These are phyloP conservation scores for Acanthacorydalis orientalis DNA, from an alignment of 2,888 invertebrate genomes.

Conservation along the genomic window DNA sequence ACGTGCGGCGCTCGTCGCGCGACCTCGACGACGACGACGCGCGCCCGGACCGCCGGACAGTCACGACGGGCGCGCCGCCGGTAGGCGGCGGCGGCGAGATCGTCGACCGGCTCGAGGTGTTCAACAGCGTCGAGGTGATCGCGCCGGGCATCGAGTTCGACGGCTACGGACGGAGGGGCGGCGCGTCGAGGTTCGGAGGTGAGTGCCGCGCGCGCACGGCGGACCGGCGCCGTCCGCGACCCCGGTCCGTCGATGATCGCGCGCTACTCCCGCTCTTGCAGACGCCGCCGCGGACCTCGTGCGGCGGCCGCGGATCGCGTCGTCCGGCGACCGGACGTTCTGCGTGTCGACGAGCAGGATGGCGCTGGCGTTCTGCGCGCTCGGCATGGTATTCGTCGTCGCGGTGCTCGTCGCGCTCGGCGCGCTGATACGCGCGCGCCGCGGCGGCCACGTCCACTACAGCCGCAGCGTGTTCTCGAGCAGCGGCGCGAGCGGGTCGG, in stretches of 20 bases:
- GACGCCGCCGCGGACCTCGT: neutral
- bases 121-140: slow-evolving; percentile 63
- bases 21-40: neutral
- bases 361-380: slow-evolving; percentile 54
- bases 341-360: slow-evolving; percentile 62
- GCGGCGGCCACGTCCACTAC: slow-evolving; percentile 37
- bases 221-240: no score
- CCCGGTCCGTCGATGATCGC: no score
- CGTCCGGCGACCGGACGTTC: slow-evolving; percentile 42
- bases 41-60: no score
- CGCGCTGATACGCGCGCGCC: slow-evolving; percentile 43
- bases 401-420: slow-evolving; percentile 54
- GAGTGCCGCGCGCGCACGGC: no score
- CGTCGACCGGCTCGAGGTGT: slow-evolving; percentile 52
- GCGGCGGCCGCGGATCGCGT: no score
- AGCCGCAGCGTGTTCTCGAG: slow-evolving; percentile 44
- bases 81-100: no score
- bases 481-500: slow-evolving; percentile 39
- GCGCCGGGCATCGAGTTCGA: slow-evolving; percentile 64
- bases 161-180: slow-evolving; percentile 27
- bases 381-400: slow-evolving; percentile 53
- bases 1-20: neutral
- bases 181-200: slow-evolving; percentile 11
- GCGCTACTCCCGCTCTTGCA: no score
- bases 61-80: no score